Evolutionary conservation across 2,888 invertebrate species (phyloP).

Genomic region (Drosophila siamana): DNA sequence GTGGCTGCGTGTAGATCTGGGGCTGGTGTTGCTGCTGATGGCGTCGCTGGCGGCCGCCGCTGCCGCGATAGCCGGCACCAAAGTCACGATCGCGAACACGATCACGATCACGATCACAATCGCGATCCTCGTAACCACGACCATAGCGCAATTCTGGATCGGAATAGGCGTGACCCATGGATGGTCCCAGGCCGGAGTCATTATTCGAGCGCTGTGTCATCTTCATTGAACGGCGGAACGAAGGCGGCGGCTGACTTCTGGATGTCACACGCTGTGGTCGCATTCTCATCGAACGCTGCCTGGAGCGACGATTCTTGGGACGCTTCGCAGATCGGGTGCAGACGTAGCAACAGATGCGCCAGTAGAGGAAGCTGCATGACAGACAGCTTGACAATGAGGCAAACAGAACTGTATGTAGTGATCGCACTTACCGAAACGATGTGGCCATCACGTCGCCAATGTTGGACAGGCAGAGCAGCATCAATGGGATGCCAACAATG

Average conservation of each 20-base stretch:
- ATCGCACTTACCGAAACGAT: conserved; percentile 89
- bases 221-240: conserved; percentile 87
- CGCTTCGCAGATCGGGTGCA: conserved; percentile 92
- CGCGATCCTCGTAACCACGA: conserved; percentile 67
- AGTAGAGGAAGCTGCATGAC: conserved; percentile 91
- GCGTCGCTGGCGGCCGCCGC: conserved; percentile 54
- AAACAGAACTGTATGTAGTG: neutral
- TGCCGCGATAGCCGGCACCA: conserved; percentile 63
- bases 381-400: neutral
- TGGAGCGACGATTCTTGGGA: conserved; percentile 65
- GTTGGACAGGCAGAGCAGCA: conserved; percentile 97
- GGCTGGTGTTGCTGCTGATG: conserved; percentile 34
- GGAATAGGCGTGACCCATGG: conserved; percentile 88
- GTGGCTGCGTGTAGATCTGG: conserved; percentile 52
- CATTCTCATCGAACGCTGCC: conserved; percentile 71
- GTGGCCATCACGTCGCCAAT: conserved; percentile 98
- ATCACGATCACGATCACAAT: too few species aligned
- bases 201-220: conserved; percentile 87
- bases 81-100: conserved; percentile 65
- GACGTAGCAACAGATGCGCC: conserved; percentile 96
- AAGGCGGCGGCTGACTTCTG: conserved; percentile 86
- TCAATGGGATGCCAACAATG: conserved; percentile 96
- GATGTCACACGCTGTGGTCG: conserved; percentile 70
- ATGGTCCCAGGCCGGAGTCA: conserved; percentile 88
- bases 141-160: conserved; percentile 89